Conservation (phyloP, 2,113 vertebrate genomes). For the Furnarius figulus region DNA sequence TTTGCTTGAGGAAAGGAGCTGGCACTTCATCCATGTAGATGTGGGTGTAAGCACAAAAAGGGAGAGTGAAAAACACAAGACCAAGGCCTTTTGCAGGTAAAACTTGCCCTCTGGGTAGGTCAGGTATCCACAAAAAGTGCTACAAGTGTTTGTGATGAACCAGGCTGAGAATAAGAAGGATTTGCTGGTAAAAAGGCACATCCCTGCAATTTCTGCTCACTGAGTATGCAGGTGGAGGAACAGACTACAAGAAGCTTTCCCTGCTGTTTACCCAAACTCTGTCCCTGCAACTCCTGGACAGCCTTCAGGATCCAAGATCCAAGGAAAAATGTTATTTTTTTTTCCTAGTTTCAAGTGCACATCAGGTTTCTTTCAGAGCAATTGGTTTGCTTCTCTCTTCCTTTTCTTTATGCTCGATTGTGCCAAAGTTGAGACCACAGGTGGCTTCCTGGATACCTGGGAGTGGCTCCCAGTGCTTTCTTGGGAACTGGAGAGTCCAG, state of each 20-base stretch:
- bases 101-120: not conserved
- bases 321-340: not conserved
- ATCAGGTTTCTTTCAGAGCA: not conserved
- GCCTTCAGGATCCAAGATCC: not conserved
- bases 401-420: not conserved
- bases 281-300: not conserved
- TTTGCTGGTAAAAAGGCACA: not conserved
- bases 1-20: not conserved
- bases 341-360: rapidly evolving
- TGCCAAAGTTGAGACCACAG: rapidly evolving
- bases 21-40: rapidly evolving
- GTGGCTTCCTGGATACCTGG: rapidly evolving
- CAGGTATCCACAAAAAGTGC: not conserved
- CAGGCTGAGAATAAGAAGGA: not conserved
- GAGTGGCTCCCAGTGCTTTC: rapidly evolving
- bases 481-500: rapidly evolving
- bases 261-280: not conserved
- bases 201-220: not conserved
- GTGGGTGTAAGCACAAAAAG: not conserved
- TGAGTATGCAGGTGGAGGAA: not conserved
- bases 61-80: not conserved
- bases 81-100: not conserved
- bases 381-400: not conserved
- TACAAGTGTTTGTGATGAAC: not conserved
- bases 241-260: not conserved